Conservation (phyloP, 2,797 vertebrate genomes). For the Micropoecilia bifurca region DNA sequence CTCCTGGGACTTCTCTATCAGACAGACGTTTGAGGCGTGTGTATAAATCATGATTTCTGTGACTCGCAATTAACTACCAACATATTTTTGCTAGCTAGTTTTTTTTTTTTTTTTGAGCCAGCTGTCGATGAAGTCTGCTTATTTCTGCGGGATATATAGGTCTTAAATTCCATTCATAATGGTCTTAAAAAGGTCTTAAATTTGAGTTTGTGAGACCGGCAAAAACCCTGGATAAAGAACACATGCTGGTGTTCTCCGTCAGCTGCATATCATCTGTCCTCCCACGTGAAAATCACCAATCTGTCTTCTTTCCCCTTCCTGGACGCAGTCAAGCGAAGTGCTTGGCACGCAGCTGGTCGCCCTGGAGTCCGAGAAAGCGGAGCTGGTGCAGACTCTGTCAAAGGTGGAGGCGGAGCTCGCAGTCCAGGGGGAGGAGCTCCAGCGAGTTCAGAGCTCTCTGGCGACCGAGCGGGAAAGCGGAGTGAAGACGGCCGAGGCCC, state of each 20-base stretch:
- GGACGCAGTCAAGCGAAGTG: slow-evolving; percentile 75
- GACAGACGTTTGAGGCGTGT: too few species aligned
- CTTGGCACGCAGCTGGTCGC: slow-evolving; percentile 71
- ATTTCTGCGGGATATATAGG: too few species aligned
- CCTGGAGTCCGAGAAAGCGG: slow-evolving; percentile 83
- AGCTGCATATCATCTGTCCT: slow-evolving; percentile 9
- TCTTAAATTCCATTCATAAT: too few species aligned
- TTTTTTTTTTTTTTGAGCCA: too few species aligned
- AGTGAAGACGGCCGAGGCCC: slow-evolving; percentile 62
- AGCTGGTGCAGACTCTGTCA: slow-evolving; percentile 71
- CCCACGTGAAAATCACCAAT: not conserved
- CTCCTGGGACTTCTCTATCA: too few species aligned
- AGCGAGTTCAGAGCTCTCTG: slow-evolving; percentile 77
- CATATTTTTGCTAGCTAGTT: too few species aligned
- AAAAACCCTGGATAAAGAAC: slow-evolving; percentile 15
- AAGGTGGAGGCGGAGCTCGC: slow-evolving; percentile 76
- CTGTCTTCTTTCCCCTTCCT: not conserved
- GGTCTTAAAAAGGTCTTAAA: too few species aligned
- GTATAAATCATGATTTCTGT: too few species aligned
- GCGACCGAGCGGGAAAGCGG: slow-evolving; percentile 76
- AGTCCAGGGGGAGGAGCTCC: slow-evolving; percentile 75
- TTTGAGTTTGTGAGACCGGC: too few species aligned
- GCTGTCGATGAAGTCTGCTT: too few species aligned
- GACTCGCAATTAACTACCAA: too few species aligned
- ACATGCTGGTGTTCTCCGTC: slow-evolving; percentile 22